Conservation (phyloP, 2,113 vertebrate species). For the Colinus virginianus region DNA sequence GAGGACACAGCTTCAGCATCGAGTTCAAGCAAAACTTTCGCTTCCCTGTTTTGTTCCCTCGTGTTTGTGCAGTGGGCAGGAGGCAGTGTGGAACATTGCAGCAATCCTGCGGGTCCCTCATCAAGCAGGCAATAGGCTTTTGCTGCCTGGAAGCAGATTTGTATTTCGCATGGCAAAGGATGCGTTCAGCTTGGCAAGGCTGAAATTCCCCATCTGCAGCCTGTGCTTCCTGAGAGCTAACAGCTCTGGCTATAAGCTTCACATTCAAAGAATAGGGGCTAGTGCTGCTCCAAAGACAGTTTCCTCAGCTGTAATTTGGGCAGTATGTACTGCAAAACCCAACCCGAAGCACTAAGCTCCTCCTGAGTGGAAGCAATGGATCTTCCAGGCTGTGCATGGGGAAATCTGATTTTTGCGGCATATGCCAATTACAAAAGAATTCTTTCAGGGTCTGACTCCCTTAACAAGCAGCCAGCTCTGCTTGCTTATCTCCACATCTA, state of each 20-base stretch:
- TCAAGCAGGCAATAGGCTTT: not conserved
- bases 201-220: not conserved
- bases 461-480: constrained; percentile 42
- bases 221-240: not conserved
- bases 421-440: constrained; percentile 60
- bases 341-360: not conserved
- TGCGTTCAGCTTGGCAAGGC: not conserved
- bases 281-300: not conserved
- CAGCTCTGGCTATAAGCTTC: not conserved
- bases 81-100: not conserved
- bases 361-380: not conserved
- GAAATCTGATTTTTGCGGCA: constrained; percentile 33
- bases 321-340: not conserved
- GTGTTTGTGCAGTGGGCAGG: fast-evolving
- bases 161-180: fast-evolving
- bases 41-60: not conserved
- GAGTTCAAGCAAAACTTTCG: not conserved
- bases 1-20: not conserved
- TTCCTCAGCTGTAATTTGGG: not conserved
- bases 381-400: constrained; percentile 9
- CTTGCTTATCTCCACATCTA: constrained; percentile 35
- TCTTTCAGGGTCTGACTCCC: constrained; percentile 45
- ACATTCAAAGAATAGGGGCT: not conserved
- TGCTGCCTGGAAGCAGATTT: not conserved
- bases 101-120: no score